These are phyloP conservation scores for Ceramica pisi DNA, from an alignment of 2,888 invertebrate species.

Conservation along the genomic window DNA sequence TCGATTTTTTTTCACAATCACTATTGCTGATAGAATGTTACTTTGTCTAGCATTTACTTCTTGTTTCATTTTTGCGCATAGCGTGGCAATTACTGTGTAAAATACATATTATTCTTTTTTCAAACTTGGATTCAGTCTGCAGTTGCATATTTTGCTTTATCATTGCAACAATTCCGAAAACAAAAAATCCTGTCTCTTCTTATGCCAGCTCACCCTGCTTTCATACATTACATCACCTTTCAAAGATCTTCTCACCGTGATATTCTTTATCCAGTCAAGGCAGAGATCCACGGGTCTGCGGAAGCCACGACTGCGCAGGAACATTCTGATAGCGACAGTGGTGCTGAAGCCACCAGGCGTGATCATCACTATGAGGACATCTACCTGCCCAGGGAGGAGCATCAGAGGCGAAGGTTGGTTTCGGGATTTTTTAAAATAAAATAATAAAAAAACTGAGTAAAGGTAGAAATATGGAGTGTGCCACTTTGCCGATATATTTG, in stretches of 20 bases:
- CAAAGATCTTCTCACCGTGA: not conserved
- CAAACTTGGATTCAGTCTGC: too few relatives aligned
- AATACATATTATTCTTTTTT: too few relatives aligned
- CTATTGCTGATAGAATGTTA: too few relatives aligned
- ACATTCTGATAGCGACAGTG: conserved; percentile 87
- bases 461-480: not conserved
- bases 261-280: conserved; percentile 92
- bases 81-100: too few relatives aligned
- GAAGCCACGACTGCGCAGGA: conserved; percentile 78
- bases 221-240: not conserved
- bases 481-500: not conserved
- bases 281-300: conserved; percentile 95
- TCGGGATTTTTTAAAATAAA: not conserved
- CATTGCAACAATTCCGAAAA: not conserved
- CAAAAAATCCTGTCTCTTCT: not conserved
- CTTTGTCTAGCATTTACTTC: too few relatives aligned
- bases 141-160: not conserved
- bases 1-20: too few relatives aligned
- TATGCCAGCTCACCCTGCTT: conserved; percentile 9
- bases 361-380: conserved; percentile 96
- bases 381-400: conserved; percentile 93
- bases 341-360: conserved; percentile 83
- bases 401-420: conserved; percentile 79
- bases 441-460: not conserved
- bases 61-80: too few relatives aligned